Percentiles rank a stretch among this genome's conserved stretches.
Conservation (phyloP, 2,113 vertebrate species). For the Dicentrarchus labrax region DNA sequence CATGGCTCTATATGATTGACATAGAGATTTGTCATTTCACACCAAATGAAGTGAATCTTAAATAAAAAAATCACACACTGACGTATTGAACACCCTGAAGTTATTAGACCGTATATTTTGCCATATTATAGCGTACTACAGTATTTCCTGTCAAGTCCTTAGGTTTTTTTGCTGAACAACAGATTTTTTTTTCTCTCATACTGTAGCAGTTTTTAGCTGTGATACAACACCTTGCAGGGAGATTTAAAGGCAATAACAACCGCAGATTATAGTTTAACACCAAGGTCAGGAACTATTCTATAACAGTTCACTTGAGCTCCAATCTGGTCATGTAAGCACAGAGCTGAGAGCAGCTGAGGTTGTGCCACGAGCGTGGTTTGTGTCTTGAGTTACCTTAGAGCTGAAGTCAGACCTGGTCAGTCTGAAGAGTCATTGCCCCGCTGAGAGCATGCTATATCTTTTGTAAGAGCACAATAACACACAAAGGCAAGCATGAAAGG, state of each 20-base stretch:
- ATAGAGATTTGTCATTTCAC: constrained; percentile 1
- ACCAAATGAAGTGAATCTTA: constrained; percentile 17
- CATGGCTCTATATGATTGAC: constrained; percentile 12
- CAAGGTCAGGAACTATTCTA: constrained; percentile 59
- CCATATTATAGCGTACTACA: background rate
- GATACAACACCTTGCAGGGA: constrained; percentile 35
- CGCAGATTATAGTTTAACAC: constrained; percentile 58
- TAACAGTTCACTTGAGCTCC: constrained; percentile 66
- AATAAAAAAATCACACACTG: constrained; percentile 8
- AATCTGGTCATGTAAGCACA: constrained; percentile 50
- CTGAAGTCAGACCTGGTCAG: constrained; percentile 53
- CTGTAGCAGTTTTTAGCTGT: background rate
- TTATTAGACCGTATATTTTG: constrained; percentile 19
- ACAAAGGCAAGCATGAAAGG: constrained; percentile 19
- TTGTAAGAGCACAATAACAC: constrained; percentile 28
- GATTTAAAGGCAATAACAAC: constrained; percentile 54
- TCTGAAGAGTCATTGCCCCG: constrained; percentile 50
- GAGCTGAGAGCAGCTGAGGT: constrained; percentile 43
- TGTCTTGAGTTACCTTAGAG: constrained; percentile 71
- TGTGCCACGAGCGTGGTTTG: constrained; percentile 44
- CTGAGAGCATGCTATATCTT: constrained; percentile 19
- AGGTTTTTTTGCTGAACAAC: constrained; percentile 1
- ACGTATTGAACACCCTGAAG: too few species aligned
- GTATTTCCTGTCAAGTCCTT: background rate
- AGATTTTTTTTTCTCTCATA: constrained; percentile 7